These are phyloP conservation scores for Nowickia ferox DNA, from an alignment of 2,888 invertebrate genomes.

Conservation along the genomic window DNA sequence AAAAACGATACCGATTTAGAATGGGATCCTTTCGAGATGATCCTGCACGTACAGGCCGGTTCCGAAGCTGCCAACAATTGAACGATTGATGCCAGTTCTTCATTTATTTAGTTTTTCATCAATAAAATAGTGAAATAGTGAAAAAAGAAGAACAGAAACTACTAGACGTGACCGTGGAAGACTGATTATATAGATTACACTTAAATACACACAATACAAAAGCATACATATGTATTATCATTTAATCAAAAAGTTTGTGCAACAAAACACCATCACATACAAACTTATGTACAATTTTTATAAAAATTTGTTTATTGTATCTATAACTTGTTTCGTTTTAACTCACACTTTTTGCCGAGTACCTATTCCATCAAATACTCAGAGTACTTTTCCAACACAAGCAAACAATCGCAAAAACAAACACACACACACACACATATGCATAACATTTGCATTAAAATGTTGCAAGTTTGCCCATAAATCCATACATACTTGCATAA, in stretches of 20 bases:
- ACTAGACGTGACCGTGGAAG: conserved; percentile 71
- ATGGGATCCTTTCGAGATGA: conserved; percentile 82
- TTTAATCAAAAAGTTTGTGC: conserved; percentile 64
- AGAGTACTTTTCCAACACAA: too few species aligned
- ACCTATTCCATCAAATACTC: not conserved
- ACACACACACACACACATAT: not conserved
- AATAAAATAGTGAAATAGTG: conserved; percentile 18
- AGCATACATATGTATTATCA: conserved; percentile 43
- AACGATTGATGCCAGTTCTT: conserved; percentile 64
- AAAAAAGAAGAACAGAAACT: conserved; percentile 51
- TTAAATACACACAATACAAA: conserved; percentile 49
- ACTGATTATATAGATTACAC: conserved; percentile 71
- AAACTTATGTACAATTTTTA: conserved; percentile 14
- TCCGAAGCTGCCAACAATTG: conserved; percentile 78
- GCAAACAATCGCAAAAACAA: not conserved
- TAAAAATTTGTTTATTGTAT: not conserved
- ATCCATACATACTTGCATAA: not conserved
- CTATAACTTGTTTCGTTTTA: conserved; percentile 43
- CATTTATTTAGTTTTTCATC: conserved; percentile 20
- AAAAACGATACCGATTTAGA: conserved; percentile 80
- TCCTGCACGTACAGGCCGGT: conserved; percentile 79
- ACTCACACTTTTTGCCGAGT: conserved; percentile 1
- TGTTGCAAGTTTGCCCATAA: conserved; percentile 8
- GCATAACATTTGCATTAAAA: conserved; percentile 3
- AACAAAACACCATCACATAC: conserved; percentile 22